Evolutionary conservation across 2,888 invertebrate genomes (phyloP).

Genomic region (Xestia ashworthii): DNA sequence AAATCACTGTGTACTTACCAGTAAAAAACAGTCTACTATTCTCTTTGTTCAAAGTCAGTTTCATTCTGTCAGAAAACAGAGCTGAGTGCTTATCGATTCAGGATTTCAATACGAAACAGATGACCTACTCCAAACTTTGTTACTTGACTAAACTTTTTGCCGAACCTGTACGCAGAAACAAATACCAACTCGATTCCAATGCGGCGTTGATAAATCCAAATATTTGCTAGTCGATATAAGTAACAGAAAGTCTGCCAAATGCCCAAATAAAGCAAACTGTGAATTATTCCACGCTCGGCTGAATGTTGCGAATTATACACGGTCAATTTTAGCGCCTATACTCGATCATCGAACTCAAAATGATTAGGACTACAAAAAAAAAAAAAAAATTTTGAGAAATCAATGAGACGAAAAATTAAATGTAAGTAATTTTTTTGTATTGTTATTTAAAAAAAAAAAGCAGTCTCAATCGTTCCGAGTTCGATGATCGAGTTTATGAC

Average conservation of each 20-base stretch:
- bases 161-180: constrained; percentile 35
- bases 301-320: not conserved
- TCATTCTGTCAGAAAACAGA: constrained; percentile 6
- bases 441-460: no score
- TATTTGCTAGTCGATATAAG: constrained; percentile 13
- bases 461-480: no score
- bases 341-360: no score
- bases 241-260: not conserved
- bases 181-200: constrained; percentile 32
- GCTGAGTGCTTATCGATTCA: constrained; percentile 25
- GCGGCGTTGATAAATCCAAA: constrained; percentile 37
- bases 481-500: no score
- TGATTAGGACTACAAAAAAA: no score
- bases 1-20: not conserved
- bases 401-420: not conserved
- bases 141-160: constrained; percentile 35
- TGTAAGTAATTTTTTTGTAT: no score
- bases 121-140: constrained; percentile 38
- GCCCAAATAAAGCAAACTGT: not conserved
- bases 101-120: constrained; percentile 24
- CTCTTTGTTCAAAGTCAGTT: constrained; percentile 13
- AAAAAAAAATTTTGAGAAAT: no score
- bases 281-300: not conserved
- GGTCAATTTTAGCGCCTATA: no score
- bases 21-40: constrained; percentile 1